Evolutionary conservation across 2,888 invertebrate species (phyloP).

Genomic region (Watsonalla binaria): DNA sequence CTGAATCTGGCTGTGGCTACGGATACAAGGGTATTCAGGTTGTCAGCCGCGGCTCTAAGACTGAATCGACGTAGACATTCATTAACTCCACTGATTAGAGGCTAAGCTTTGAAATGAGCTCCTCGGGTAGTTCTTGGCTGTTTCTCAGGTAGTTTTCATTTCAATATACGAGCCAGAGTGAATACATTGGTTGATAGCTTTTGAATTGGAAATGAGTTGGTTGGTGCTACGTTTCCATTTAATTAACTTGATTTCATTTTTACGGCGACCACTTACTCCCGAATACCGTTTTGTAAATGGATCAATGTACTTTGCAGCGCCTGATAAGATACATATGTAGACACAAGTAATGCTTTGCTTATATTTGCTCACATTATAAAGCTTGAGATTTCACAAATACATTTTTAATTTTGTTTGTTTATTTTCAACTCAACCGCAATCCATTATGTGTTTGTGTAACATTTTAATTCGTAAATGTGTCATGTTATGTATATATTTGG

Average conservation of each 20-base stretch:
- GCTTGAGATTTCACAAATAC: too few relatives aligned
- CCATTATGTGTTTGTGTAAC: slow-evolving; percentile 1
- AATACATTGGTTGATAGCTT: slow-evolving; percentile 3
- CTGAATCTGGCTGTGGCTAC: slow-evolving; percentile 66
- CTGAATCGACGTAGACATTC: slow-evolving; percentile 33
- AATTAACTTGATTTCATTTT: slow-evolving; percentile 2
- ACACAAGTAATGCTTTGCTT: too few relatives aligned
- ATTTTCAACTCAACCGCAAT: too few relatives aligned
- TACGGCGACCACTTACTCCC: background rate
- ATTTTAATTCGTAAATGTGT: slow-evolving; percentile 3
- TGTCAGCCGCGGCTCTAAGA: slow-evolving; percentile 31
- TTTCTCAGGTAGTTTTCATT: slow-evolving; percentile 24
- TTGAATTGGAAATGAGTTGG: slow-evolving; percentile 2
- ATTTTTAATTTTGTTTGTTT: too few relatives aligned
- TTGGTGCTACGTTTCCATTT: slow-evolving; percentile 1
- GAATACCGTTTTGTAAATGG: background rate
- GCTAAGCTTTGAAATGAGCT: slow-evolving; percentile 30
- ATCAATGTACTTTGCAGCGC: too few relatives aligned
- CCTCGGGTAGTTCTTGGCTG: slow-evolving; percentile 20
- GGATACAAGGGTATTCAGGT: slow-evolving; percentile 44
- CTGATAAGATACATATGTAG: too few relatives aligned
- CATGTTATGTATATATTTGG: slow-evolving; percentile 2
- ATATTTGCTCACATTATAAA: too few relatives aligned
- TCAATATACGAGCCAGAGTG: slow-evolving; percentile 17
- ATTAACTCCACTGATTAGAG: slow-evolving; percentile 36